Evolutionary conservation across 2,888 invertebrate species (phyloP).

Genomic region (Nematopogon swammerdamellus): DNA sequence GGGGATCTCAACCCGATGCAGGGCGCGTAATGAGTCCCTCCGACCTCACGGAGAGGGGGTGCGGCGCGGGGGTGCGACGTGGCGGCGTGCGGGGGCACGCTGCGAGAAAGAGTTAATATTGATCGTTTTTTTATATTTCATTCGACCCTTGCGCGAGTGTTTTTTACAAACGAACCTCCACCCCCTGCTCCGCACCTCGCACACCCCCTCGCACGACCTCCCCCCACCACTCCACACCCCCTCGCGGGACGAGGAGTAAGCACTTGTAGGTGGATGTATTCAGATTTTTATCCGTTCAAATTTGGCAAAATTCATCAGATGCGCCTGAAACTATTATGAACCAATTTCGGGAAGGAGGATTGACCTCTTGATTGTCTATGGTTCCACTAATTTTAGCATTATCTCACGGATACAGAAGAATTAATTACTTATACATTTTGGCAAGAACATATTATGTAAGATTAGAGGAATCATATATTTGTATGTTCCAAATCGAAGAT

Average conservation of each 20-base stretch:
- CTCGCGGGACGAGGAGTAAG: no score
- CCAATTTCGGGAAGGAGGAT: no score
- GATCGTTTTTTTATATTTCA: constrained; percentile 64
- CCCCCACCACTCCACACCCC: not conserved
- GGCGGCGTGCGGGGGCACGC: constrained; percentile 12
- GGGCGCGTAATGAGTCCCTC: not conserved
- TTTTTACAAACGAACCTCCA: constrained; percentile 5
- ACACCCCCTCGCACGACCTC: not conserved
- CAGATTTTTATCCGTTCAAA: no score
- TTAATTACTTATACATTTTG: no score
- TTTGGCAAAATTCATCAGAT: not conserved
- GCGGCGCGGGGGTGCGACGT: not conserved
- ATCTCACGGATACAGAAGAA: no score
- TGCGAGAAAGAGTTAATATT: constrained; percentile 65
- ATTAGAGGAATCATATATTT: no score
- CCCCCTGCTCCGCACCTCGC: not conserved
- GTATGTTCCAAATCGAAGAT: no score
- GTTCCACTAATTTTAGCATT: no score
- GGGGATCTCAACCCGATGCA: no score
- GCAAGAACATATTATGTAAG: no score
- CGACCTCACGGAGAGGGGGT: not conserved
- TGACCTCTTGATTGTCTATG: no score
- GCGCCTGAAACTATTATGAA: not conserved
- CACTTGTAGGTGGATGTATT: no score
- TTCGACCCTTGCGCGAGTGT: constrained; percentile 40